Percentiles rank a stretch among this genome's conserved stretches.
These are phyloP conservation scores for Columba livia DNA, from an alignment of 2,113 vertebrate species.

Conservation along the genomic window DNA sequence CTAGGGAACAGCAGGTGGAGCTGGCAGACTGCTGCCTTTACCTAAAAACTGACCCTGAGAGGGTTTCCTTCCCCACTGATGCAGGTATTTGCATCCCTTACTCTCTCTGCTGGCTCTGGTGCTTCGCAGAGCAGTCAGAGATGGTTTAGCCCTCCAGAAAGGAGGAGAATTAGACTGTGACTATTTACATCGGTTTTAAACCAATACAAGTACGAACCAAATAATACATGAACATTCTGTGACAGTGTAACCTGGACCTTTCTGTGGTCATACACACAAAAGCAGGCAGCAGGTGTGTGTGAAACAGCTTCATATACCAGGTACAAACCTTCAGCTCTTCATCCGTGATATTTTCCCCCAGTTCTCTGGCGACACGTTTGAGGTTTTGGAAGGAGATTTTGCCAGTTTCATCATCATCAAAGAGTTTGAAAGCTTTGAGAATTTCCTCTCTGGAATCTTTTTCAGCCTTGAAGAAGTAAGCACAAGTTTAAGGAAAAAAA, in stretches of 20 bases:
- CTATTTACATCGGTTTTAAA: not conserved
- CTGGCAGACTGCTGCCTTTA: not conserved
- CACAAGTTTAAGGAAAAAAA: not conserved
- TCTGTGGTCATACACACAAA: too few species aligned
- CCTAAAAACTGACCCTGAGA: not conserved
- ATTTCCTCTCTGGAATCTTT: slow-evolving; percentile 96
- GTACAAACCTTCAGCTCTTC: slow-evolving; percentile 90
- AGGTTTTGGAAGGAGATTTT: slow-evolving; percentile 95
- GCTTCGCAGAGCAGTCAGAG: not conserved
- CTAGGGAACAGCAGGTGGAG: not conserved
- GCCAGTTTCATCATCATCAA: slow-evolving; percentile 93
- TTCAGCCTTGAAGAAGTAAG: slow-evolving; percentile 78
- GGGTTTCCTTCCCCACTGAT: not conserved
- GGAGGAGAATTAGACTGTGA: not conserved
- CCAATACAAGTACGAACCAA: not conserved
- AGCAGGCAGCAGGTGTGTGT: too few species aligned
- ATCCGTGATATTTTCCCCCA: slow-evolving; percentile 92
- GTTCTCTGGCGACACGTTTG: slow-evolving; percentile 89
- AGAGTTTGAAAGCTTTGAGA: slow-evolving; percentile 92
- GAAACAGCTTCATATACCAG: fast-evolving
- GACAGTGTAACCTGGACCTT: fast-evolving
- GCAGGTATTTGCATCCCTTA: not conserved
- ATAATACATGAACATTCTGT: not conserved
- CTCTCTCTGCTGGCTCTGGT: not conserved
- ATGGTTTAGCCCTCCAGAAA: not conserved